Conservation (phyloP, 2,888 invertebrate species). For the Brenthis daphne region DNA sequence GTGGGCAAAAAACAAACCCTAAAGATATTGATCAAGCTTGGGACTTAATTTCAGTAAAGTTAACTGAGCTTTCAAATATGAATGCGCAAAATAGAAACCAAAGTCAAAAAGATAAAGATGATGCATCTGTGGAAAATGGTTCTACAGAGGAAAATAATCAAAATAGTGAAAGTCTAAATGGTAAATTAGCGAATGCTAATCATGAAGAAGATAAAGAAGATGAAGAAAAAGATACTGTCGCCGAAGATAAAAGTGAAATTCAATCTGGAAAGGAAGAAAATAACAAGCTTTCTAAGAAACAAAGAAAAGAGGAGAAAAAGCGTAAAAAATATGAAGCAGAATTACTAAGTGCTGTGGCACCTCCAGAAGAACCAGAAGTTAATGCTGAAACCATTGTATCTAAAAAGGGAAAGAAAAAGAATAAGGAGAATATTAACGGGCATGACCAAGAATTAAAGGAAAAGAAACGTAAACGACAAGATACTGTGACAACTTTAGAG, state of each 20-base stretch:
- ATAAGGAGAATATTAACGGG: constrained; percentile 58
- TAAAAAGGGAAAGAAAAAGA: constrained; percentile 73
- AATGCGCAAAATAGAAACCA: constrained; percentile 50
- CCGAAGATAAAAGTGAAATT: constrained; percentile 30
- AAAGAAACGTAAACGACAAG: constrained; percentile 71
- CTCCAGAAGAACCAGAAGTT: constrained; percentile 45
- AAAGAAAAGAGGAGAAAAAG: constrained; percentile 75
- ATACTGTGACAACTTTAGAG: constrained; percentile 61
- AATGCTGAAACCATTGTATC: constrained; percentile 45
- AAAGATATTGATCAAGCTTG: constrained; percentile 86
- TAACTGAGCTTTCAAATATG: constrained; percentile 70
- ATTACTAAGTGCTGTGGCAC: constrained; percentile 63
- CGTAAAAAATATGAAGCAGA: constrained; percentile 75
- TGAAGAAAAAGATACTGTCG: constrained; percentile 41
- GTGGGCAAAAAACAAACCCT: constrained; percentile 80
- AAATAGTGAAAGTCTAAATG: constrained; percentile 40
- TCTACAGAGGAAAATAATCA: constrained; percentile 31
- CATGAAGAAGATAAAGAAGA: constrained; percentile 35
- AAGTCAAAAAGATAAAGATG: constrained; percentile 53
- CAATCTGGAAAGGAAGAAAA: constrained; percentile 42
- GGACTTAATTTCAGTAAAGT: constrained; percentile 83
- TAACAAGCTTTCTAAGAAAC: constrained; percentile 67
- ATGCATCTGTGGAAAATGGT: constrained; percentile 40
- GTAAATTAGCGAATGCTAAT: constrained; percentile 28
- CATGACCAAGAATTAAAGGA: constrained; percentile 47